These are phyloP conservation scores for Ophion ventricosus DNA, from an alignment of 2,888 invertebrate genomes.

Conservation along the genomic window DNA sequence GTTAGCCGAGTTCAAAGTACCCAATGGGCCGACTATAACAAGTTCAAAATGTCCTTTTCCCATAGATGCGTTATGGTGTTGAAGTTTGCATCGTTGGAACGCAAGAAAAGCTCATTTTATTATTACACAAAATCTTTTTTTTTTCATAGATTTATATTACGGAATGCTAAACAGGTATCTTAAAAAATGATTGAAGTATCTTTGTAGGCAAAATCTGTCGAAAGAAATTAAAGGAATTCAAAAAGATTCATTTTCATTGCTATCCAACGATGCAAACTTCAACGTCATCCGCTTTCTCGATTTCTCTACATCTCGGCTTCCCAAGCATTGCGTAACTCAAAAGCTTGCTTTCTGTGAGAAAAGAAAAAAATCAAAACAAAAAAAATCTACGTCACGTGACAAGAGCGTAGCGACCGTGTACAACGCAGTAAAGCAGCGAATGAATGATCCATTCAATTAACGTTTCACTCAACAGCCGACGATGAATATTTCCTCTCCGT, in stretches of 20 bases:
- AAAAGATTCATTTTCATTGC: too few species aligned
- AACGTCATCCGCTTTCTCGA: conserved; percentile 30
- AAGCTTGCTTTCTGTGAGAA: conserved; percentile 33
- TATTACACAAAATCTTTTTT: too few species aligned
- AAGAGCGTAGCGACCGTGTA: conserved; percentile 17
- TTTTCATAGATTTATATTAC: too few species aligned
- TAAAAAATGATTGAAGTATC: too few species aligned
- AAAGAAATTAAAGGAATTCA: too few species aligned
- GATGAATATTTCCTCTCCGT: neutral
- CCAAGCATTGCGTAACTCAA: conserved; percentile 53
- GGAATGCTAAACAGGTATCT: too few species aligned
- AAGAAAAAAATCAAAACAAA: conserved; percentile 36
- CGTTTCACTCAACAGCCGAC: neutral
- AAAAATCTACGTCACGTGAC: neutral
- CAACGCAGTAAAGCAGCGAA: neutral
- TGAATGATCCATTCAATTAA: neutral
- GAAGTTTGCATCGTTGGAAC: neutral
- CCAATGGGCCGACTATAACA: conserved; percentile 54
- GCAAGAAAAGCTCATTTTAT: neutral
- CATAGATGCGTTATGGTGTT: neutral
- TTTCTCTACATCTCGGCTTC: conserved; percentile 45
- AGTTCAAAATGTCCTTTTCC: neutral
- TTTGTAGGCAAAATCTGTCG: too few species aligned
- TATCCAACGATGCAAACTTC: too few species aligned
- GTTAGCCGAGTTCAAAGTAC: conserved; percentile 55